Evolutionary conservation across 2,113 vertebrate species (phyloP).

Genomic region (Dasyornis broadbenti): DNA sequence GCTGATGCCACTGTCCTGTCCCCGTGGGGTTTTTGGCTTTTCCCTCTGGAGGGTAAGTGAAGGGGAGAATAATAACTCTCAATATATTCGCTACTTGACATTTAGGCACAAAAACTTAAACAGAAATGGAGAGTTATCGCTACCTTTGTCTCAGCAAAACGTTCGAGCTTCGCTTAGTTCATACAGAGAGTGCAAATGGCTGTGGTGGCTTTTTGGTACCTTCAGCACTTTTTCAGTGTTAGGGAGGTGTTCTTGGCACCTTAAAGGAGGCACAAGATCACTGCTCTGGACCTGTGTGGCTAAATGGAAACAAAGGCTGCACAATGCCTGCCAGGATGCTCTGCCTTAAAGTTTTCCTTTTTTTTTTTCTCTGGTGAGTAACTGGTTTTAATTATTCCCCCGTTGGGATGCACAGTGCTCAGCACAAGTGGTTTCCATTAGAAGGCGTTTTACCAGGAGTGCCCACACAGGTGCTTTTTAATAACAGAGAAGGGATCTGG

Average conservation of each 20-base stretch:
- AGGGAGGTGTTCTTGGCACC: neutral
- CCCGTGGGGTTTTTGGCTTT: neutral
- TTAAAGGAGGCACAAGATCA: neutral
- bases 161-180: neutral
- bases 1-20: neutral
- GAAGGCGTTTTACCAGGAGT: neutral
- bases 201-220: neutral
- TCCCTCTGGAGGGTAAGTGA: neutral
- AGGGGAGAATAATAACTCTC: neutral
- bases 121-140: neutral
- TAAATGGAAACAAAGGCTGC: neutral
- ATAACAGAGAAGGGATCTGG: neutral
- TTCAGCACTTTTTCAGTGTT: neutral
- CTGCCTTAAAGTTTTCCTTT: neutral
- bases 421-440: neutral
- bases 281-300: neutral
- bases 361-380: neutral
- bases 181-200: neutral
- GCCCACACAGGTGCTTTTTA: neutral
- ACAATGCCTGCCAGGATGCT: neutral
- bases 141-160: neutral
- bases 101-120: neutral
- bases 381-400: neutral
- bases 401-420: neutral
- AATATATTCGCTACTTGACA: neutral